Evolutionary conservation across 2,113 vertebrate genomes (phyloP).

Genomic region (Sitta europaea): DNA sequence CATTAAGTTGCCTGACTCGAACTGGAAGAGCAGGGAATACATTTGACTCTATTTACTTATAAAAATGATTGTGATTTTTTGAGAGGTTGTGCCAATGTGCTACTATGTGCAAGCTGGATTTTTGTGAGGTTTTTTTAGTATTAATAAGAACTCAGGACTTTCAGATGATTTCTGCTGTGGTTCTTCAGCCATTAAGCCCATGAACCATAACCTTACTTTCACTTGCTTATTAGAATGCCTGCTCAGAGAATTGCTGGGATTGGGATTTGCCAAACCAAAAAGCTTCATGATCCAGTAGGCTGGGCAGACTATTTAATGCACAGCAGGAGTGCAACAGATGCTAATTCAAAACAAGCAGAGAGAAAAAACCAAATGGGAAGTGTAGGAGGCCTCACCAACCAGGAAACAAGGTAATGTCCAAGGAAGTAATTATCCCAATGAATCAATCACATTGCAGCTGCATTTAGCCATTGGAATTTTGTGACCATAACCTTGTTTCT

Average conservation of each 20-base stretch:
- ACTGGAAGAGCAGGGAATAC: not conserved
- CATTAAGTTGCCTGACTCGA: not conserved
- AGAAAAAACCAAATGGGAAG: not conserved
- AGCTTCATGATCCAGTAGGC: not conserved
- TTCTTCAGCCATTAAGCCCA: not conserved
- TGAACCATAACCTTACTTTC: not conserved
- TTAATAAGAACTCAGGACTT: not conserved
- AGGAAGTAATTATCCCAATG: not conserved
- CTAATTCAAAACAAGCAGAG: not conserved
- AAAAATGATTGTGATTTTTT: not conserved
- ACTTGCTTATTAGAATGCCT: not conserved
- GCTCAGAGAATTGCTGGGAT: not conserved
- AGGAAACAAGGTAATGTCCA: not conserved
- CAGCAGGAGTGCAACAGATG: not conserved
- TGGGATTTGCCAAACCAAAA: not conserved
- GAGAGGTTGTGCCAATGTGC: not conserved
- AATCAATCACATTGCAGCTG: not conserved
- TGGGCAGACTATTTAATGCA: not conserved
- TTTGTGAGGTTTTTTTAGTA: not conserved
- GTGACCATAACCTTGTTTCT: not conserved
- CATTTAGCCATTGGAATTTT: not conserved
- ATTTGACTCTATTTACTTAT: not conserved
- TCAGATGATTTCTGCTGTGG: not conserved
- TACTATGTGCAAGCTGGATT: not conserved
- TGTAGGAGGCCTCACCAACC: not conserved